Percentiles rank a stretch among this genome's conserved stretches.
Conservation (phyloP, 2,797 vertebrate genomes). For the Eupleurogrammus muticus region DNA sequence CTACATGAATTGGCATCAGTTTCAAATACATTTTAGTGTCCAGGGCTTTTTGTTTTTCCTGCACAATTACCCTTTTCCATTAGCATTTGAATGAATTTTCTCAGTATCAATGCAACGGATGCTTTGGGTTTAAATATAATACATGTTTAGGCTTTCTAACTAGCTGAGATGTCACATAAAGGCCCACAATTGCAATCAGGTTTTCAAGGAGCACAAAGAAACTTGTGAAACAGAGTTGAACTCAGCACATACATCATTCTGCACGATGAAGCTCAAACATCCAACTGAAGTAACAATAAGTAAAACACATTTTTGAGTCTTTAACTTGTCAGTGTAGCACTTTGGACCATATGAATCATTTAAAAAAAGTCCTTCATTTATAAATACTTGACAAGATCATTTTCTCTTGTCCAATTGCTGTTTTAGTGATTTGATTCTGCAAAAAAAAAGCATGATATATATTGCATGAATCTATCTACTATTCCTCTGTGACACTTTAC, state of each 20-base stretch:
- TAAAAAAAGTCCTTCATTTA: no score
- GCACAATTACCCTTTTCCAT: conserved; percentile 10
- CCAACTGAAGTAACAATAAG: not conserved
- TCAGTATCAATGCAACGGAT: no score
- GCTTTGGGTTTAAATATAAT: no score
- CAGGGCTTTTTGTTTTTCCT: not conserved
- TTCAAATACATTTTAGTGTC: conserved; percentile 16
- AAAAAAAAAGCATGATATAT: conserved; percentile 12
- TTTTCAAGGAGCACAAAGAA: no score
- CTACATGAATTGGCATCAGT: conserved; percentile 1
- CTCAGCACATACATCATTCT: no score
- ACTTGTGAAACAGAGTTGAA: no score
- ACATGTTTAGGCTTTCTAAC: no score
- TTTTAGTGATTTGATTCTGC: conserved; percentile 16
- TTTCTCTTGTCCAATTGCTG: not conserved
- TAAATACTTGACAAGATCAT: no score
- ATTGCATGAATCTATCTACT: conserved; percentile 14
- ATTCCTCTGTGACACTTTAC: conserved; percentile 20
- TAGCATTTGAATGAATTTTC: not conserved
- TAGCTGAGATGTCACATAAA: no score
- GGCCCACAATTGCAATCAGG: no score
- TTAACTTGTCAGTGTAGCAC: not conserved
- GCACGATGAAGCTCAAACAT: no score
- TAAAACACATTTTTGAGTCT: not conserved
- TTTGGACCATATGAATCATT: not conserved